Base-by-base conservation (phyloP, 1,140 invertebrate species). In the Bombus pyrosoma region DNA sequence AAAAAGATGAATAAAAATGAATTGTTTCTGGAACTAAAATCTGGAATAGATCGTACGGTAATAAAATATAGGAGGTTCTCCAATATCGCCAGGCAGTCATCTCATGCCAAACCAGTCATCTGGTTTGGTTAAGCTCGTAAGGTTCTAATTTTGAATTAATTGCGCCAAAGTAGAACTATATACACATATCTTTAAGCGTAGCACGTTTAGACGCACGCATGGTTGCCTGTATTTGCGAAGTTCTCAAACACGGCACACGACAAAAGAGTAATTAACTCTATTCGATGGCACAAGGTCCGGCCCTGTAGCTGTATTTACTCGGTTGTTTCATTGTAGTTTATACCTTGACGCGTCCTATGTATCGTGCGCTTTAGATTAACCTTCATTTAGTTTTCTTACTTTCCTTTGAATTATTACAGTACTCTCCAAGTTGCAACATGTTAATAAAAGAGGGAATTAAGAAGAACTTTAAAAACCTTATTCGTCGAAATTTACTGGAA, bases 181-280 rank as follows among this genome's bases (percentile, higher is more conserved):
- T 57, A 68, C 64, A 41, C 68, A 68, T 78, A 68, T 78, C 64
- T 77, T 83, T 41, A 83, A 83, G 41, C 81, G 57, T 34, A 1
- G 39, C 57, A 28, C 72, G 57, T 53, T 82, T 82, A 32, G 57
- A 71, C 37, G 37, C 18, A 73, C 28, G 62, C 73, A 57, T 18
- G 81, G 37, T 53, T 43, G 76, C 8, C 15, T 68, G 32, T 43
- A 62, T 80, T 80, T 72, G 43, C 78, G 57, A 74, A 80, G 32
- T 85, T 85, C 62, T 72, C 78, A 74, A 81, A 81, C 79, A 69
- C 59, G 43, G n/a, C 15, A 37, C 43, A 69, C 79, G 84, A 81
- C 79, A 85, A 85, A 85, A 85, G 83, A 85, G 83, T 85, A 85
- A 85, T 85, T 85, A 85, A 81, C 84, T 85, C 34, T 68, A 57